phyloP scores from a whole-genome alignment of 2,888 invertebrate species.

The Stegana nigrithorax region DNA sequence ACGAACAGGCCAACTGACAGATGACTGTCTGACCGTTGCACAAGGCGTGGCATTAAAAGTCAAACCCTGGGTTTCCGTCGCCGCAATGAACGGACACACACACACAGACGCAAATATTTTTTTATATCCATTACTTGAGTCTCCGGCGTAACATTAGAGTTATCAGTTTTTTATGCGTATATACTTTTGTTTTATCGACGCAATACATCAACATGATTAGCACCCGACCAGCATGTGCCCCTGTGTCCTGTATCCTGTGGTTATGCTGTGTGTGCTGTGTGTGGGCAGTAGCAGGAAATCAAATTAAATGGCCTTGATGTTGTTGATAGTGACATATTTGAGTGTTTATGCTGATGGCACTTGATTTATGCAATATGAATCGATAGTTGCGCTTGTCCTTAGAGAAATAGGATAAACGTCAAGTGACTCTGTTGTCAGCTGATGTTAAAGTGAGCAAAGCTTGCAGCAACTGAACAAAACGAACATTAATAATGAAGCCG shows the following conservation, averaged over 20 bases:
- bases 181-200: conserved; percentile 54
- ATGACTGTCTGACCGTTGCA: no score
- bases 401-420: conserved; percentile 57
- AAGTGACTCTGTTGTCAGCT: conserved; percentile 25
- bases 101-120: no score
- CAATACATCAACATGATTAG: conserved; percentile 59
- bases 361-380: conserved; percentile 54
- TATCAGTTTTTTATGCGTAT: conserved; percentile 10
- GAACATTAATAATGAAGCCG: no score
- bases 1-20: no score
- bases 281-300: conserved; percentile 54
- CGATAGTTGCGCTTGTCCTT: conserved; percentile 52
- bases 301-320: conserved; percentile 65
- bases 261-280: no score
- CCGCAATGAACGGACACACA: no score
- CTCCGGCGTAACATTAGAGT: conserved; percentile 15
- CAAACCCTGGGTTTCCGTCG: background rate
- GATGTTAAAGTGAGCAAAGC: conserved; percentile 7
- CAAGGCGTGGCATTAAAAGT: background rate
- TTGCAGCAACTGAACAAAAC: background rate
- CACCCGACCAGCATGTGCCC: conserved; percentile 49
- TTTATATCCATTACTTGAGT: conserved; percentile 16
- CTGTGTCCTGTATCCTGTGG: no score
- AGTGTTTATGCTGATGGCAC: conserved; percentile 34
- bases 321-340: conserved; percentile 65